Base-by-base conservation (phyloP, 1,140 invertebrate genomes). In the Aphis craccivora region DNA sequence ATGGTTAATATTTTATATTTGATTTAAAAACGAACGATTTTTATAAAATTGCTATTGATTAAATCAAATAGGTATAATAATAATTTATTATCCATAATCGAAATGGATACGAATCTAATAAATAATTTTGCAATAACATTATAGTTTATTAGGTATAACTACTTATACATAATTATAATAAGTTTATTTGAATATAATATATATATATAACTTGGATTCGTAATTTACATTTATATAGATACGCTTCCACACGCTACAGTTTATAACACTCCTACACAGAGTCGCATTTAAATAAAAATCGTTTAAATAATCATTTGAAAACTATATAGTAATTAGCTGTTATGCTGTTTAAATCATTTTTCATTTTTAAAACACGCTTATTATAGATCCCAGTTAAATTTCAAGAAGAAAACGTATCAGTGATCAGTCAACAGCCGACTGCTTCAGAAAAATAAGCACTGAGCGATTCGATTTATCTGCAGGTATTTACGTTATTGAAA, bases 371-470 rank as follows among this genome's bases (percentile, higher is more conserved):
- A 23, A 67, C 14, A 30, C 11, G 11, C 30, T 40, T 37, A 23
- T 87, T 51, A 35, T 22, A 87, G 86, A 87, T 87, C 45, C 86
- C 86, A 30, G 25, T 87, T 45, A 45, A 87, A 87, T 22, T 87
- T 1, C 25, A 48, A 4, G 14, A 45, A 30, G 43, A 18, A 45
- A 87, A 48, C 18, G 37, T 9, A 37, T 60, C 0, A 23, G 23
- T 60, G 9, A 76, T 23, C 23, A 5, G 37, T 84, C 30, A 14
- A 43, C 0, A 30, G 14, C 22, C 40, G n/a, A 35, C 6, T 35
- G 22, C 0, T 37, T 4, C 83, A n/a, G 30, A n/a, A 9, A 1
- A 14, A 51, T 18, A 45, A 14, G 30, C 22, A 14, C 30, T 2
- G 4, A 67, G 4, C 18, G 30, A 67, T 67, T 18, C 4, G 30